phyloP scores from a whole-genome alignment of 2,113 vertebrate genomes.

The Ciconia boyciana region DNA sequence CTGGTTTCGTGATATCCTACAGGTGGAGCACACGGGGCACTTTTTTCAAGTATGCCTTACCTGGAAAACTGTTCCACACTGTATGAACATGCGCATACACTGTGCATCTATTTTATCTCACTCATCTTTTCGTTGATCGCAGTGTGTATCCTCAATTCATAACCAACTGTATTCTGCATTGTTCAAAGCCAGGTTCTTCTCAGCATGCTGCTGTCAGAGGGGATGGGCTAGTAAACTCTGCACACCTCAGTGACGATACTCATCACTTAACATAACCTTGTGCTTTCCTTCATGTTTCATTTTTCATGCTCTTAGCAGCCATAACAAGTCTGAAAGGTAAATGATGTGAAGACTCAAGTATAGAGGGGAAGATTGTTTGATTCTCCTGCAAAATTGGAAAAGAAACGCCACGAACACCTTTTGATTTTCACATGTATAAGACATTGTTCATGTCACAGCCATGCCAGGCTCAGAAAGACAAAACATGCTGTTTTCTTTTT shows the following conservation, averaged over 20 bases:
- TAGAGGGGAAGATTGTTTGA: not conserved
- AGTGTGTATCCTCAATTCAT: not conserved
- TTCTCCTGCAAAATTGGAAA: not conserved
- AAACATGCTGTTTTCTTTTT: not conserved
- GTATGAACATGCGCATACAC: rapidly evolving
- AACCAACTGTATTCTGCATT: not conserved
- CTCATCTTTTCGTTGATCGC: not conserved
- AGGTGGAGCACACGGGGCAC: not conserved
- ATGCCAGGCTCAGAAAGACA: not conserved
- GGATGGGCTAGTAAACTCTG: not conserved
- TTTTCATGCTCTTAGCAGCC: not conserved
- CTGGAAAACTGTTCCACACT: not conserved
- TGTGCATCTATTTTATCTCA: not conserved
- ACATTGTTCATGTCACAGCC: not conserved
- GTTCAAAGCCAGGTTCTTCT: not conserved
- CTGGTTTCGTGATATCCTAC: not conserved
- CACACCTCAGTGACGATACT: not conserved
- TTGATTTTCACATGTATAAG: not conserved
- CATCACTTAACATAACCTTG: not conserved
- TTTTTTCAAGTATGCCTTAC: rapidly evolving
- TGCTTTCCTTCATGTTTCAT: not conserved
- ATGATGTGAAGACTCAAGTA: not conserved
- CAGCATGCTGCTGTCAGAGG: not conserved
- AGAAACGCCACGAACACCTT: not conserved
- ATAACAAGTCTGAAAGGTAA: not conserved